phyloP scores from a whole-genome alignment of 2,888 invertebrate species.

The Miltochrista miniata region DNA sequence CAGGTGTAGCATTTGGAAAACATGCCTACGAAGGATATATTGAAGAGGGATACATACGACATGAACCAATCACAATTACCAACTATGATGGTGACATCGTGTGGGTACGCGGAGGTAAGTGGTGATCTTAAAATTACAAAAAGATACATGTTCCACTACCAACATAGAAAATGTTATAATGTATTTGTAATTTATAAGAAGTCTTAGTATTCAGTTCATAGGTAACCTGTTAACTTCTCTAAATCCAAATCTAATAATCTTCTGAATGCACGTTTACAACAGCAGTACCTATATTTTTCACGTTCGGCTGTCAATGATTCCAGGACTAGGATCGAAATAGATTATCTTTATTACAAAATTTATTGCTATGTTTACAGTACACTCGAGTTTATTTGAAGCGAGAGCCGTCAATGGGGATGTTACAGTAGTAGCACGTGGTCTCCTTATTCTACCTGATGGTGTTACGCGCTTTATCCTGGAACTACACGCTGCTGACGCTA shows the following conservation, averaged over 20 bases:
- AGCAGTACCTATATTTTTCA: too few relatives aligned
- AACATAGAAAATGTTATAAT: too few relatives aligned
- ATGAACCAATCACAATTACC: not conserved
- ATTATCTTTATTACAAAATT: too few relatives aligned
- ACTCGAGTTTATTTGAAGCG: conserved; percentile 49
- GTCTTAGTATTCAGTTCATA: too few relatives aligned
- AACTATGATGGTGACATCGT: not conserved
- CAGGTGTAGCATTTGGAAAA: not conserved
- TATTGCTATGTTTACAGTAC: conserved; percentile 33
- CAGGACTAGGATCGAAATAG: too few relatives aligned
- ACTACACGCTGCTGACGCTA: conserved; percentile 49
- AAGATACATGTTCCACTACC: not conserved
- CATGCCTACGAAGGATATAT: not conserved
- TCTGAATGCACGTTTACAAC: too few relatives aligned
- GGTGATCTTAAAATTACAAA: conserved; percentile 14
- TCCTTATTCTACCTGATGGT: conserved; percentile 42
- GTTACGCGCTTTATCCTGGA: conserved; percentile 49
- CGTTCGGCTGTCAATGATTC: too few relatives aligned
- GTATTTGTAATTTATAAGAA: too few relatives aligned
- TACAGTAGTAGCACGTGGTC: conserved; percentile 31
- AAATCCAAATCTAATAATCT: too few relatives aligned
- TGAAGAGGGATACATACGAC: not conserved
- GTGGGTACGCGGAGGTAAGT: not conserved
- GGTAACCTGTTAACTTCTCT: too few relatives aligned
- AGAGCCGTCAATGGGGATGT: conserved; percentile 40